These are phyloP conservation scores for Rapana venosa DNA, from an alignment of 2,888 invertebrate species.

Conservation along the genomic window DNA sequence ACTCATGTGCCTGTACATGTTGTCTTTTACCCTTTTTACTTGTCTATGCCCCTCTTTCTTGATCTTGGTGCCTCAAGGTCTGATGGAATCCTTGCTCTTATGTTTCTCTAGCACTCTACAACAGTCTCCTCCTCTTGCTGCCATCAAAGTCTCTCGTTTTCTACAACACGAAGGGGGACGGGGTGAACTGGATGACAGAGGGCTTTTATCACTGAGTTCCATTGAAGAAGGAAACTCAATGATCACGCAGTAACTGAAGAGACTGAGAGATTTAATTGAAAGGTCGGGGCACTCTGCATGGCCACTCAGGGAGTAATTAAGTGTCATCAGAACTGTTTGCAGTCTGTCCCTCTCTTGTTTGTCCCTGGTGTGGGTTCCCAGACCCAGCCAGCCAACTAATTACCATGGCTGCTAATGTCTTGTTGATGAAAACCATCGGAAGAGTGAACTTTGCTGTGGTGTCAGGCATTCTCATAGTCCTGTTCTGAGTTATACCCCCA, in stretches of 20 bases:
- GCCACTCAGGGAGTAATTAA: slow-evolving; percentile 5
- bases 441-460: not conserved
- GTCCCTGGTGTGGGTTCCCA: not conserved
- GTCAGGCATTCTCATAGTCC: not conserved
- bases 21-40: too few relatives aligned
- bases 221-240: slow-evolving; percentile 11
- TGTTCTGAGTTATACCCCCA: not conserved
- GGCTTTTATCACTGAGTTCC: not conserved
- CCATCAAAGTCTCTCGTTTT: not conserved
- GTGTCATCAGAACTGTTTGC: slow-evolving; percentile 12
- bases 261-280: not conserved
- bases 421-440: slow-evolving; percentile 4
- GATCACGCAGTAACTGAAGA: not conserved
- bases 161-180: not conserved
- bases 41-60: too few relatives aligned
- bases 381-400: not conserved
- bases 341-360: not conserved
- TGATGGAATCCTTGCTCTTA: too few relatives aligned
- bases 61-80: too few relatives aligned
- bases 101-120: not conserved
- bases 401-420: not conserved
- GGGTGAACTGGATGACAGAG: not conserved
- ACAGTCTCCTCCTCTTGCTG: not conserved
- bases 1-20: too few relatives aligned
- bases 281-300: not conserved